These are phyloP conservation scores for Galleria mellonella DNA, from an alignment of 1,140 invertebrate genomes.

Conservation along the genomic window DNA sequence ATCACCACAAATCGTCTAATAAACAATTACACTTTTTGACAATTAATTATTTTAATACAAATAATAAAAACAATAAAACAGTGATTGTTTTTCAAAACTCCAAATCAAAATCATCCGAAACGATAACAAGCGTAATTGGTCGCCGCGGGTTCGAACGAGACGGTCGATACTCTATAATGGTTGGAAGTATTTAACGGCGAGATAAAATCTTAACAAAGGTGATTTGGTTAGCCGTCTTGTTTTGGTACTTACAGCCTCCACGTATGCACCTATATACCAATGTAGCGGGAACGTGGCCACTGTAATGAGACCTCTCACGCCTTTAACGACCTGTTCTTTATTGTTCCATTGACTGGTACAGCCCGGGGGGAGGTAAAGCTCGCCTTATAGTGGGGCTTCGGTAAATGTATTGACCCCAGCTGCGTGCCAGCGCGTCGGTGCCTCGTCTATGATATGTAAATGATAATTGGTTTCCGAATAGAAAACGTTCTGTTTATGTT, in stretches of 20 bases:
- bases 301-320: slow-evolving; percentile 16
- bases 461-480: slow-evolving; percentile 68
- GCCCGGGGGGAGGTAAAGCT: slow-evolving; percentile 18
- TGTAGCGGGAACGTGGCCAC: slow-evolving; percentile 32
- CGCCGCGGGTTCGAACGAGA: slow-evolving; percentile 44
- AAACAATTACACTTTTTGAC: too few species aligned
- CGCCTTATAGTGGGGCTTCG: slow-evolving; percentile 35
- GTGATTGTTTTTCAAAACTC: background rate
- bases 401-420: slow-evolving; percentile 68
- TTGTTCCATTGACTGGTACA: background rate
- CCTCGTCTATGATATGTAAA: slow-evolving; percentile 67
- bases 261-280: slow-evolving; percentile 56
- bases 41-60: slow-evolving; percentile 9
- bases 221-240: slow-evolving; percentile 67
- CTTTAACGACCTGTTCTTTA: slow-evolving; percentile 7
- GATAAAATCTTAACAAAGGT: slow-evolving; percentile 71
- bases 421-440: slow-evolving; percentile 54
- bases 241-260: slow-evolving; percentile 57
- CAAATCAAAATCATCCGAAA: slow-evolving; percentile 30
- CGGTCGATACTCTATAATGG: slow-evolving; percentile 60
- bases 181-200: slow-evolving; percentile 67
- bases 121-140: slow-evolving; percentile 34
- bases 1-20: too few species aligned
- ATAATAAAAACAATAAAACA: slow-evolving; percentile 5
- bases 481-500: slow-evolving; percentile 54